phyloP scores from a whole-genome alignment of 2,888 invertebrate genomes.

The Andrena flavipes region DNA sequence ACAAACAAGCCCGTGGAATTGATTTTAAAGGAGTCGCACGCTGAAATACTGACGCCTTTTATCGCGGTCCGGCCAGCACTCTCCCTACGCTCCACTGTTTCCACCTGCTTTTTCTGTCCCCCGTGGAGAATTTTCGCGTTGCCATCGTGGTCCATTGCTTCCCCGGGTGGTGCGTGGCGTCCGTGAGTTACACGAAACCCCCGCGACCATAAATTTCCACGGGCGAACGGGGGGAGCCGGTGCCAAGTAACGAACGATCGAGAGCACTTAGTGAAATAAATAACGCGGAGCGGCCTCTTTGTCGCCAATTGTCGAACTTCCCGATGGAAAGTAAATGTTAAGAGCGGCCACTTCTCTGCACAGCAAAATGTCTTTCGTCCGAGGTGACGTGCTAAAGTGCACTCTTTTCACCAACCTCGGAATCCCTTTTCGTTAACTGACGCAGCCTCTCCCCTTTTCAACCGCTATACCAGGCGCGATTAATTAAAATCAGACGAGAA shows the following conservation, averaged over 20 bases:
- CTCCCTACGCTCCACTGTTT: slow-evolving; percentile 25
- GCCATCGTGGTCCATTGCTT: slow-evolving; percentile 65
- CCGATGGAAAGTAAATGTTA: slow-evolving; percentile 72
- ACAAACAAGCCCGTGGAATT: not conserved
- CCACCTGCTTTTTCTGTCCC: slow-evolving; percentile 51
- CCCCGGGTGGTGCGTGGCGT: slow-evolving; percentile 49
- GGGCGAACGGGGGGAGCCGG: slow-evolving; percentile 72
- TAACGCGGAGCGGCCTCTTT: slow-evolving; percentile 80
- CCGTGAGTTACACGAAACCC: slow-evolving; percentile 66
- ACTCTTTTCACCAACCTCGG: slow-evolving; percentile 74
- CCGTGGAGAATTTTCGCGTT: slow-evolving; percentile 64
- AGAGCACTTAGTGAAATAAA: slow-evolving; percentile 83
- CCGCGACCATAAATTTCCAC: slow-evolving; percentile 74
- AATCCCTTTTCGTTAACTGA: slow-evolving; percentile 70
- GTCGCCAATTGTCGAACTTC: slow-evolving; percentile 82
- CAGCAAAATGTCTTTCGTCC: slow-evolving; percentile 68
- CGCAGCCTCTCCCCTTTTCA: slow-evolving; percentile 41
- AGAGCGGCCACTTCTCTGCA: slow-evolving; percentile 63
- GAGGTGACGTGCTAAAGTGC: slow-evolving; percentile 65
- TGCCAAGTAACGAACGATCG: slow-evolving; percentile 78
- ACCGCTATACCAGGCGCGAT: not conserved
- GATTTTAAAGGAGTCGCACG: slow-evolving; percentile 12
- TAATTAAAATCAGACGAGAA: slow-evolving; percentile 11
- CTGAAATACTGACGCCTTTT: slow-evolving; percentile 14
- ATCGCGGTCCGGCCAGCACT: slow-evolving; percentile 10